These are phyloP conservation scores for Mesorhabditis belari DNA, from an alignment of 2,888 invertebrate species.

Conservation along the genomic window DNA sequence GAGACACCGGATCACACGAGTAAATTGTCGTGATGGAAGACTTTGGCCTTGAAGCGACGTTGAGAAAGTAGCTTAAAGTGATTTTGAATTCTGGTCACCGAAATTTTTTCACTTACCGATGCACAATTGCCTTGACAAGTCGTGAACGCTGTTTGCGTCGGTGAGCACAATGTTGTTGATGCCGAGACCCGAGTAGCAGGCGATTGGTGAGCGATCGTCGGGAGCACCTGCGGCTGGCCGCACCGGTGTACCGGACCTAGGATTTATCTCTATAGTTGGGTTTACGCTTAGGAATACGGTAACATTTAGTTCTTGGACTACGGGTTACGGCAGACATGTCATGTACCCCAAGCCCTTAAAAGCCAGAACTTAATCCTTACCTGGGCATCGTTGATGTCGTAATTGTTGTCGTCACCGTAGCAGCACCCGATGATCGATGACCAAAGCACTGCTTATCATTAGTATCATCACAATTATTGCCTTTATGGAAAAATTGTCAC, in stretches of 20 bases:
- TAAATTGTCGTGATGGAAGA: conserved; percentile 15
- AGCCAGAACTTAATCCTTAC: too few species aligned
- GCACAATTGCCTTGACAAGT: conserved; percentile 13
- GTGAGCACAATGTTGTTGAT: background rate
- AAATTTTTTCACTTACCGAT: conserved; percentile 1
- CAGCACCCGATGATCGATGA: conserved; percentile 22
- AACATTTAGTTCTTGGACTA: too few species aligned
- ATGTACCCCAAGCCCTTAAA: too few species aligned
- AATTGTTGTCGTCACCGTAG: conserved; percentile 11
- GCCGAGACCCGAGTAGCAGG: background rate
- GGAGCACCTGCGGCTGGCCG: background rate
- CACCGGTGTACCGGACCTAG: background rate
- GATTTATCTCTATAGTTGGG: too few species aligned
- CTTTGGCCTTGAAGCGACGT: background rate
- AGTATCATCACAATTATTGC: background rate
- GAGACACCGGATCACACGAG: conserved; percentile 25
- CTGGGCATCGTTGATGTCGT: background rate
- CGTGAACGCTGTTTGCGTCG: conserved; percentile 1
- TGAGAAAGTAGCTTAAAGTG: background rate
- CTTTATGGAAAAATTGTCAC: background rate
- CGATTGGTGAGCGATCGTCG: background rate
- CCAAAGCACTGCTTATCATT: background rate
- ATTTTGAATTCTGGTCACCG: background rate
- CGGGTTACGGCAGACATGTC: too few species aligned
- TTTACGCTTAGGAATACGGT: too few species aligned